Conservation (phyloP, 1,140 invertebrate species). For the Diabrotica virgifera region DNA sequence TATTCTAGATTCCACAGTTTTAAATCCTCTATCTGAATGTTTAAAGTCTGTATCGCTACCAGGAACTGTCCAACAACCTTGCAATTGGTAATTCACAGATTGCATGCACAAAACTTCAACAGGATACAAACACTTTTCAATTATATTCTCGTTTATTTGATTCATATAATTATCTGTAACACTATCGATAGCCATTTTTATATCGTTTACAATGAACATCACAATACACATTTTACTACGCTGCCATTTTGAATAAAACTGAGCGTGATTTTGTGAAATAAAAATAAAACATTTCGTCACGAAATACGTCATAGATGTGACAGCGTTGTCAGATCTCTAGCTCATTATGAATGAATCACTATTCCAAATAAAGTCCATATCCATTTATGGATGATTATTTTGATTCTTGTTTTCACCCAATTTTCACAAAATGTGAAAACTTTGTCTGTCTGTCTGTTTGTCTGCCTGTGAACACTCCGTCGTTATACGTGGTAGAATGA, state of each 20-base stretch:
- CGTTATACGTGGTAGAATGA: no score
- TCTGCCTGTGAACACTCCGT: no score
- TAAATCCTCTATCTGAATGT: constrained; percentile 14
- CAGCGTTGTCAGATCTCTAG: not conserved
- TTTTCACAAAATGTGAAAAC: no score
- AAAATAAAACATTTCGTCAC: not conserved
- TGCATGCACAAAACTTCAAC: not conserved
- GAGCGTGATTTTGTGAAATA: not conserved
- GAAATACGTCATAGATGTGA: not conserved
- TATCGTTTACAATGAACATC: constrained; percentile 7
- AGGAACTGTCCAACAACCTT: not conserved
- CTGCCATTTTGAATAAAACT: constrained; percentile 27
- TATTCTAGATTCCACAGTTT: constrained; percentile 3
- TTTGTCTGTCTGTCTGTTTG: no score
- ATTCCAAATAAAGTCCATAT: no score
- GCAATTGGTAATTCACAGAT: not conserved
- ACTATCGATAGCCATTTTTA: constrained; percentile 10
- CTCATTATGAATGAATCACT: no score
- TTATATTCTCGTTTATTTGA: constrained; percentile 13
- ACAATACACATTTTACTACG: constrained; percentile 12
- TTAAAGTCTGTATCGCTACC: constrained; percentile 6
- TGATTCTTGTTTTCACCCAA: no score
- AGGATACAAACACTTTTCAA: constrained; percentile 6
- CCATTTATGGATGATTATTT: no score
- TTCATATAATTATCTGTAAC: constrained; percentile 12